Evolutionary conservation across 2,113 vertebrate species (phyloP).

Genomic region (Noctilio leporinus): DNA sequence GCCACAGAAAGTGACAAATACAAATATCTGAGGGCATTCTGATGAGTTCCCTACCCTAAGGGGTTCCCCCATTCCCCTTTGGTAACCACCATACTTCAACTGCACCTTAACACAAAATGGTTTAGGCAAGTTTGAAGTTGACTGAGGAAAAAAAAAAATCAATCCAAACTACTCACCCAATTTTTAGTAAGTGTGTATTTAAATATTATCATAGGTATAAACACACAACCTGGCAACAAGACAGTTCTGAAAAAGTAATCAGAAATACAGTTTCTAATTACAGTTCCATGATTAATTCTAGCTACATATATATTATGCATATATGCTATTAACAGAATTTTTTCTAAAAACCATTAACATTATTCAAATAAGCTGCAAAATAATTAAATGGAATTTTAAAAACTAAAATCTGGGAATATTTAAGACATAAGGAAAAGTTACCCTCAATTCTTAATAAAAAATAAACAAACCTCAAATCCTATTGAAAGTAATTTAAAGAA

Average conservation of each 20-base stretch:
- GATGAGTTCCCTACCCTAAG: background rate
- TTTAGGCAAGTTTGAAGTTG: background rate
- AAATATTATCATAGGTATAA: conserved; percentile 8
- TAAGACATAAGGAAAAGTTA: background rate
- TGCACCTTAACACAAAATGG: background rate
- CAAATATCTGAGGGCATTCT: background rate
- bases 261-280: conserved; percentile 35
- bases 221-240: background rate
- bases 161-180: background rate
- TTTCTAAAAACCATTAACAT: conserved; percentile 10
- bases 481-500: conserved; percentile 21
- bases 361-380: conserved; percentile 4
- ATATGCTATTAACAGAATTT: background rate
- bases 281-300: background rate
- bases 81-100: background rate
- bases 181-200: background rate
- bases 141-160: conserved; percentile 28
- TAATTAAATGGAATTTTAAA: background rate
- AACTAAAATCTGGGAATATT: background rate
- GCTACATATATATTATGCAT: background rate
- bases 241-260: conserved; percentile 23
- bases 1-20: conserved; percentile 15
- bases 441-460: background rate
- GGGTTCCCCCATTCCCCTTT: background rate
- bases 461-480: background rate